Conservation (phyloP, 2,113 vertebrate species). For the Antigone vipio region DNA sequence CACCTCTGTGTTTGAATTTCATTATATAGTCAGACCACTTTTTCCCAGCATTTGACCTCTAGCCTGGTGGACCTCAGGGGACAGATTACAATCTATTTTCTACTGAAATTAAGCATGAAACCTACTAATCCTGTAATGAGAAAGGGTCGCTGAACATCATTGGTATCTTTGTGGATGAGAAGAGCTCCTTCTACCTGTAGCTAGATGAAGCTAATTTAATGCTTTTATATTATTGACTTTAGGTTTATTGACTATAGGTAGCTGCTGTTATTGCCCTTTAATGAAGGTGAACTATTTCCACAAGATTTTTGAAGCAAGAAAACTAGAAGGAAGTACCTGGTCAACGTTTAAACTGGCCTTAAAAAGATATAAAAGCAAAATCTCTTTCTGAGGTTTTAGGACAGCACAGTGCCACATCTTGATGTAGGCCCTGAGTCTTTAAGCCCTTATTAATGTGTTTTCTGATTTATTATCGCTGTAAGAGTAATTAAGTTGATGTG, state of each 20-base stretch:
- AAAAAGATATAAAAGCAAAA: background rate
- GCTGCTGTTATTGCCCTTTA: background rate
- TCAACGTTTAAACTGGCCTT: background rate
- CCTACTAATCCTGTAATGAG: background rate
- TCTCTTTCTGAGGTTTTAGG: background rate
- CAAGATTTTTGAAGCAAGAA: background rate
- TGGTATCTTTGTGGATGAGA: background rate
- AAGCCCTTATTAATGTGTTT: background rate
- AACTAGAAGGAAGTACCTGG: background rate
- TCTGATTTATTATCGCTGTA: background rate
- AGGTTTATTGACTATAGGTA: background rate
- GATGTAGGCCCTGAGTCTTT: background rate
- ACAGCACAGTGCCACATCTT: background rate
- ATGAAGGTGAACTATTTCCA: background rate
- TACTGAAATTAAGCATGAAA: constrained; percentile 24
- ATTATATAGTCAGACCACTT: background rate
- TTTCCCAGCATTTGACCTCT: constrained; percentile 19
- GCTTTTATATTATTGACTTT: background rate
- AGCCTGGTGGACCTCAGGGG: background rate
- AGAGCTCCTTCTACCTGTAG: background rate
- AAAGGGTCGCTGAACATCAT: background rate
- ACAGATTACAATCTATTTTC: constrained; percentile 1
- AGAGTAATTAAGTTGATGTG: background rate
- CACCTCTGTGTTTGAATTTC: background rate
- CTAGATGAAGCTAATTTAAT: background rate